phyloP scores from a whole-genome alignment of 2,888 invertebrate species.

The Hydrotaea cyrtoneurina region DNA sequence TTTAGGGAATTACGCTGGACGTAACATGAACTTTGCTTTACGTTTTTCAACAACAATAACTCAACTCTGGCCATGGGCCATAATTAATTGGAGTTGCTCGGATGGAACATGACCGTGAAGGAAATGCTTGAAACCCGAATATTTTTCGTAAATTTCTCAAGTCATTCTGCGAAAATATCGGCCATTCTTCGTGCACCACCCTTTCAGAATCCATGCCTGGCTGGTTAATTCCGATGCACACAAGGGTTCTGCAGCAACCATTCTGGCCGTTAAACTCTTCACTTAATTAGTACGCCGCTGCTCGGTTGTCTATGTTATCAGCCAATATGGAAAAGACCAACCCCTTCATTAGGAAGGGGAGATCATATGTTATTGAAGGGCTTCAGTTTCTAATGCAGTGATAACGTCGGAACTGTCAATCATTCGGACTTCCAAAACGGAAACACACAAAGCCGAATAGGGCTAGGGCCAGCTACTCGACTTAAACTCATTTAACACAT shows the following conservation, averaged over 20 bases:
- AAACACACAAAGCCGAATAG: not conserved
- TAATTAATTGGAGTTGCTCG: conserved; percentile 10
- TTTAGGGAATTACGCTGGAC: not conserved
- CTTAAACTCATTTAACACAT: conserved; percentile 37
- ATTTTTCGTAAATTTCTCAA: not conserved
- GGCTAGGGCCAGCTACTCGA: not conserved
- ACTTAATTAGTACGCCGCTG: conserved; percentile 22
- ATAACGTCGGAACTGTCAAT: conserved; percentile 1
- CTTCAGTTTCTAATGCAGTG: not conserved
- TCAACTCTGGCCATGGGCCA: conserved; percentile 3
- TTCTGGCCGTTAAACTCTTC: not conserved
- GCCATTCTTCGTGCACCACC: too few species aligned
- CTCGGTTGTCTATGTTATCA: not conserved
- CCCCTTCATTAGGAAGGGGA: not conserved
- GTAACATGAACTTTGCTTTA: conserved; percentile 5
- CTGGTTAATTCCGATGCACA: not conserved
- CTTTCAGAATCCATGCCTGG: not conserved
- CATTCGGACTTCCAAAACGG: not conserved
- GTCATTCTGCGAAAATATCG: too few species aligned
- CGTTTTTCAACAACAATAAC: conserved; percentile 25
- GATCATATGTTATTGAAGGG: conserved; percentile 31
- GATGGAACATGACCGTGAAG: conserved; percentile 11
- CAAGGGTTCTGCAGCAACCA: not conserved
- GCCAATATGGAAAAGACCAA: not conserved
- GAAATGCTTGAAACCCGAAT: not conserved